These are phyloP conservation scores for Anorthoa munda DNA, from an alignment of 2,888 invertebrate genomes.

Conservation along the genomic window DNA sequence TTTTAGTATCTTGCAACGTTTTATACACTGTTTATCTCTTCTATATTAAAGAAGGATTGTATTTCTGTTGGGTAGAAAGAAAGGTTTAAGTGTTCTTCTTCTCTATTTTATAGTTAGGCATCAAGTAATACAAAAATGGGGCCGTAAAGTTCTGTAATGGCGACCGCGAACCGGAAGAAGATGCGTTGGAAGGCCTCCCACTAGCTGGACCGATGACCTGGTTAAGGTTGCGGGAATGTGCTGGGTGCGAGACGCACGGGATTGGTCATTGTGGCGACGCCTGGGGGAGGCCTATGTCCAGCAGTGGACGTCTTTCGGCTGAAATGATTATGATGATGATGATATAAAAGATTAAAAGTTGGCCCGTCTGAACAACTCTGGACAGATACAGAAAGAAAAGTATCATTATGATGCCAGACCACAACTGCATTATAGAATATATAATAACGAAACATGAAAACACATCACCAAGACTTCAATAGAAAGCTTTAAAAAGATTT, in stretches of 20 bases:
- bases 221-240: too few relatives aligned
- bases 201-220: too few relatives aligned
- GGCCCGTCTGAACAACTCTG: neutral
- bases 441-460: neutral
- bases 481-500: neutral
- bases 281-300: too few relatives aligned
- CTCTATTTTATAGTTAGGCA: too few relatives aligned
- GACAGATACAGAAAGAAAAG: neutral
- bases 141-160: too few relatives aligned
- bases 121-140: too few relatives aligned
- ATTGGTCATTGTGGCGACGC: too few relatives aligned
- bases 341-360: neutral
- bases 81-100: neutral
- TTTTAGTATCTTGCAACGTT: slow-evolving; percentile 43
- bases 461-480: neutral
- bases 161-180: too few relatives aligned
- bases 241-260: too few relatives aligned
- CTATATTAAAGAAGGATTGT: neutral
- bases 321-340: too few relatives aligned
- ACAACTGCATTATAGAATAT: neutral
- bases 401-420: neutral
- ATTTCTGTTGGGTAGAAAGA: neutral
- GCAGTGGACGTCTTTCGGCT: too few relatives aligned
- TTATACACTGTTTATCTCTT: slow-evolving; percentile 11
- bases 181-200: too few relatives aligned